A percentile compares a stretch with the other conserved stretches of the same genome.
Conservation (phyloP, 2,113 vertebrate species). For the Ctenomys sociabilis region DNA sequence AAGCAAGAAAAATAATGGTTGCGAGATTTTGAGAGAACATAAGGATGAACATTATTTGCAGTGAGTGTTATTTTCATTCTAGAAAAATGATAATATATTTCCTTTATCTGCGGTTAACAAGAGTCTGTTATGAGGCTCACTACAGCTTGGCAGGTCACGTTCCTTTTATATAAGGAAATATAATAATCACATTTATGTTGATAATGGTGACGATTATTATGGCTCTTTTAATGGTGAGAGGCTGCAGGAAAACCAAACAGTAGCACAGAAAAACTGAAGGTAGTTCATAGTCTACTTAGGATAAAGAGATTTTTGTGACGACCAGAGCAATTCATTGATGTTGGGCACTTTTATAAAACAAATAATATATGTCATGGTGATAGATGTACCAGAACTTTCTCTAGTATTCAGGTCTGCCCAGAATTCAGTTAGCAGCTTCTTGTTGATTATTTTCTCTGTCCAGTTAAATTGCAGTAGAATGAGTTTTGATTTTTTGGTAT, state of each 20-base stretch:
- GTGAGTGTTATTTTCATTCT: background rate
- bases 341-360: background rate
- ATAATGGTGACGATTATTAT: background rate
- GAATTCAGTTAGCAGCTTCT: background rate
- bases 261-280: background rate
- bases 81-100: too few relatives aligned
- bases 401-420: background rate
- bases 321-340: accelerated
- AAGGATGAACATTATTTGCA: background rate
- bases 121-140: too few relatives aligned
- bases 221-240: accelerated
- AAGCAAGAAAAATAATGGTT: too few relatives aligned
- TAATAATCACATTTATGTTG: background rate
- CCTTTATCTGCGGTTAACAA: too few relatives aligned
- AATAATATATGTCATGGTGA: background rate
- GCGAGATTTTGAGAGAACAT: background rate
- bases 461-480: background rate
- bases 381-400: background rate
- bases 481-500: background rate
- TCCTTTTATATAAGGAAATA: background rate
- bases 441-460: background rate
- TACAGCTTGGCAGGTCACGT: too few relatives aligned
- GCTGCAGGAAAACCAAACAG: background rate
- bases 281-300: background rate
- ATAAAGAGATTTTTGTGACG: background rate